Evolutionary conservation across 2,113 vertebrate genomes (phyloP).

Genomic region (Limanda limanda): DNA sequence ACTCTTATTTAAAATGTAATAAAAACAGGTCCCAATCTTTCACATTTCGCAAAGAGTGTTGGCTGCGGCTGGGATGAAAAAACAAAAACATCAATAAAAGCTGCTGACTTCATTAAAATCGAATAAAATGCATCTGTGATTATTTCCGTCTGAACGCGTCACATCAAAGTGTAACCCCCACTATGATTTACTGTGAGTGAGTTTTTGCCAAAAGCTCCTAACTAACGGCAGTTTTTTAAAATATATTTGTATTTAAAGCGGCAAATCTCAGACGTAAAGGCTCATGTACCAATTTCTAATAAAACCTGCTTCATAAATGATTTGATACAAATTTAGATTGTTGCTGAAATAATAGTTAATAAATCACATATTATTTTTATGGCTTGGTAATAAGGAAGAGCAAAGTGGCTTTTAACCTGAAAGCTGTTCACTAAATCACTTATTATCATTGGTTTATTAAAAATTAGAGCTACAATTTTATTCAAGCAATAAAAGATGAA

Average conservation of each 20-base stretch:
- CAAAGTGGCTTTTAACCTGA: background rate
- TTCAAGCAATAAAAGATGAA: background rate
- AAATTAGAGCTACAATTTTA: background rate
- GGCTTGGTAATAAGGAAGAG: background rate
- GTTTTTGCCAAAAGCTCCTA: constrained; percentile 20
- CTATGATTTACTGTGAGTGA: constrained; percentile 7
- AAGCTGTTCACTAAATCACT: background rate
- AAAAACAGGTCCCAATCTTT: background rate
- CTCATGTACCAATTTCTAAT: background rate
- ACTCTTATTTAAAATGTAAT: background rate
- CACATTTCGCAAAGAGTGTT: background rate
- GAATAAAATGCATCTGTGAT: constrained; percentile 24
- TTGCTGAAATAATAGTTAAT: background rate
- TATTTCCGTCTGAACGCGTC: constrained; percentile 2
- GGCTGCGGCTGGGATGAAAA: background rate
- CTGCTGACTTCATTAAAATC: constrained; percentile 24
- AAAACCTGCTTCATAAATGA: background rate
- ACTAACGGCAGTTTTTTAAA: constrained; percentile 4
- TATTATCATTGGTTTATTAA: background rate
- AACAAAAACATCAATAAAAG: background rate
- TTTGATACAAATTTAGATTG: background rate
- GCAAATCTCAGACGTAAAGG: background rate
- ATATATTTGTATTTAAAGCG: background rate
- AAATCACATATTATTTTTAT: background rate
- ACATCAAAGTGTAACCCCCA: background rate